Evolutionary conservation across 2,113 vertebrate species (phyloP), one percentile per base, ranked within the genome.

Genomic region (Aspiorhynchus laticeps): DNA sequence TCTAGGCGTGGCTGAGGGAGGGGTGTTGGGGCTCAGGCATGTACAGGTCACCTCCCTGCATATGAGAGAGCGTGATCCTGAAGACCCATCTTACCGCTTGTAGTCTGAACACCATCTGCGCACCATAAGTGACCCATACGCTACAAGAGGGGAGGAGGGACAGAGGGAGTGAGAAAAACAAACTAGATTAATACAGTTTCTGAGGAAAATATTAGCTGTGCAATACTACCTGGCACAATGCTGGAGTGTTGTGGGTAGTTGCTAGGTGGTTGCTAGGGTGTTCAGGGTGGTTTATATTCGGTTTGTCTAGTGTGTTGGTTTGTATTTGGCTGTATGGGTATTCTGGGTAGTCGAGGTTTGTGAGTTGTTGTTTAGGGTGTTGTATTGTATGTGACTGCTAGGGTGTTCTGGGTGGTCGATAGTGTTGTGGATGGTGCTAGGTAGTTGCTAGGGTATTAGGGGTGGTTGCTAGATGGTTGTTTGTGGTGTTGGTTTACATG

Each of bases 61-160:
- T 33, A 36, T 73, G 75, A 80, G 76, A 79, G 83, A 77, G 24
- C 12, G 17, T 56, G 78, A 41, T 61, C 19, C n/a, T 48, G 46
- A 48, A 43, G 28, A n/a, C 46, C 71, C 61, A 19, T 36, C 51
- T 31, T 36, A 36, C 74, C 7, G 10, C 8, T 56, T 67, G 46
- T 41, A 87, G 89, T 89, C 91, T 92, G 91, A 88, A 89, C 82
- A 0, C 90, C 92, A 93, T 94, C 93, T 95, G 94, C 28, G 86
- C 91, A 89, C 89, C 89, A 93, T 95, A 94, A 95, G 85, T 86
- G 85, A 75, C 11, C 11, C 26, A 46, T 77, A 74, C 4, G 19
- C 21, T 51, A 24, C 19, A 59, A 48, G 17, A 48, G 17, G 24
- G 24, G 12, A 46, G 67, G 36, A 59, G 63, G 31, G 36, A 15